Evolutionary conservation across 1,140 invertebrate species (phyloP).

Genomic region (Lepidurus packardi): DNA sequence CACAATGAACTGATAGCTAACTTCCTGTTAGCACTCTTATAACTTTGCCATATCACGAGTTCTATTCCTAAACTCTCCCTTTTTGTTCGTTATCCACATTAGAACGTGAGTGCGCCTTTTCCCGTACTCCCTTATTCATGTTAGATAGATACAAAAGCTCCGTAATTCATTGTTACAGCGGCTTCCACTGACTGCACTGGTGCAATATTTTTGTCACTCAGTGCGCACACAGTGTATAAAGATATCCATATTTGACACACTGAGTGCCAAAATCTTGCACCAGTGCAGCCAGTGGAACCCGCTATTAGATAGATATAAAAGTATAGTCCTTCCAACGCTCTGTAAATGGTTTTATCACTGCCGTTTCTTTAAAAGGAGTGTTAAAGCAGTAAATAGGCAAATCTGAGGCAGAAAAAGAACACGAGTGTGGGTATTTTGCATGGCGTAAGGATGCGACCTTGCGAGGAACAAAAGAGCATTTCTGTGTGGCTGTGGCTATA

Average conservation of each 20-base stretch:
- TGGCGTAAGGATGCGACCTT: neutral
- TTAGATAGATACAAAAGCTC: too few species aligned
- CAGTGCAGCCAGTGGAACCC: too few species aligned
- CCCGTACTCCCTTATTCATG: neutral
- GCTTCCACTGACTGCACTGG: too few species aligned
- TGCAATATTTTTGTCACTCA: too few species aligned
- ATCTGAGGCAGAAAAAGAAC: neutral
- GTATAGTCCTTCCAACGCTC: too few species aligned
- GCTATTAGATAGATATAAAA: too few species aligned
- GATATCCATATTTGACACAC: too few species aligned
- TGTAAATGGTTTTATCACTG: too few species aligned
- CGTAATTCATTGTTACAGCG: too few species aligned
- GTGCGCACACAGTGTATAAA: too few species aligned
- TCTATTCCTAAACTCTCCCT: neutral
- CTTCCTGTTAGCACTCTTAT: neutral
- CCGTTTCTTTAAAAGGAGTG: neutral
- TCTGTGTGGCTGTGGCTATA: neutral
- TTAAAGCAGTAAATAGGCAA: neutral
- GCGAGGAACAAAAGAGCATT: neutral
- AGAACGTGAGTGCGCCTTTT: neutral
- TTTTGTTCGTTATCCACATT: neutral
- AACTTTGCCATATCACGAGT: neutral
- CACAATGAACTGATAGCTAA: neutral
- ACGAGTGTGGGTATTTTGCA: too few species aligned
- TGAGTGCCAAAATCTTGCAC: too few species aligned